Evolutionary conservation across 2,888 invertebrate species (phyloP), one percentile per base, ranked within the genome.

Genomic region (Dicycla oo): DNA sequence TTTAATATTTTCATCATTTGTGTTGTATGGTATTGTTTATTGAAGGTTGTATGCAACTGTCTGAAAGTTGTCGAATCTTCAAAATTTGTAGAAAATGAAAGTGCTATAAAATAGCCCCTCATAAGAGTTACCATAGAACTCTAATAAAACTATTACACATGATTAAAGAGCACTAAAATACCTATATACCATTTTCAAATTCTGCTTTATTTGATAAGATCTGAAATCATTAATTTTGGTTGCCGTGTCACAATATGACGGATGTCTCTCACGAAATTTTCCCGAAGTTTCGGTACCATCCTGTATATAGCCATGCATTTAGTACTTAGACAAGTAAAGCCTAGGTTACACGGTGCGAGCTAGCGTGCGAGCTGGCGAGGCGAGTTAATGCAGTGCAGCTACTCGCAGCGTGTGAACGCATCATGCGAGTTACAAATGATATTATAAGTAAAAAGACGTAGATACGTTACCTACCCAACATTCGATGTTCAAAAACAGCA

Each of bases 311-410:
- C 11, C 43, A 13, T 79, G 71, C 75, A 75, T 80, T 75, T 79
- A 71, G 62, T 69, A 73, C 63, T 69, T 60, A 79, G 80, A 79
- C 68, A 79, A 78, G 66, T 78, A 78, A n/a, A n/a, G n/a, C n/a
- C n/a, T n/a, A n/a, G n/a, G n/a, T n/a, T n/a, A n/a, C n/a, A n/a
- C n/a, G n/a, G n/a, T n/a, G n/a, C n/a, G n/a, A n/a, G n/a, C n/a
- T n/a, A n/a, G n/a, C n/a, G n/a, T n/a, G n/a, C n/a, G n/a, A n/a
- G n/a, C n/a, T n/a, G n/a, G n/a, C n/a, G n/a, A n/a, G n/a, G n/a
- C n/a, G n/a, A n/a, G n/a, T n/a, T n/a, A n/a, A n/a, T n/a, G n/a
- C n/a, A n/a, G n/a, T n/a, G n/a, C n/a, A n/a, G n/a, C n/a, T n/a
- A n/a, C n/a, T n/a, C n/a, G n/a, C n/a, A n/a, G n/a, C n/a, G n/a